These are phyloP conservation scores for Pantherophis vulpinus DNA, from an alignment of 2,797 vertebrate genomes.

Conservation along the genomic window DNA sequence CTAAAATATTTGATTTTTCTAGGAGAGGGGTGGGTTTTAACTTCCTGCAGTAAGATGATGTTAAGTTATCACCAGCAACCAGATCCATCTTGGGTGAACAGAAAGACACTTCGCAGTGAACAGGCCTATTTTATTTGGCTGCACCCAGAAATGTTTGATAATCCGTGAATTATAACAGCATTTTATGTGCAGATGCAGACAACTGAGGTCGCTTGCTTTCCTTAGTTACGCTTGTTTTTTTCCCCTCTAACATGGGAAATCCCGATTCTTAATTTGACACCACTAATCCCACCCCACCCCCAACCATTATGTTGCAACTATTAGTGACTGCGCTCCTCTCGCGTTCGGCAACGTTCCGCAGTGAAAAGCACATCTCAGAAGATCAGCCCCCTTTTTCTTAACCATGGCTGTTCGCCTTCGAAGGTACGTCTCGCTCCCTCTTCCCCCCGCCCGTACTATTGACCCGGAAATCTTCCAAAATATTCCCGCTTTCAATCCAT, in stretches of 20 bases:
- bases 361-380: not conserved
- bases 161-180: not conserved
- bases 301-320: not conserved
- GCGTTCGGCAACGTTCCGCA: not conserved
- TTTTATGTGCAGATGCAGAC: not conserved
- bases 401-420: not conserved
- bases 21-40: no score
- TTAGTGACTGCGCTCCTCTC: not conserved
- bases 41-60: not conserved
- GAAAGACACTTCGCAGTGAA: not conserved
- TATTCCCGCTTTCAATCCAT: not conserved
- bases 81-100: not conserved
- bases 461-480: not conserved
- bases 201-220: not conserved
- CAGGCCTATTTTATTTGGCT: not conserved
- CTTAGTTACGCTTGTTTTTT: not conserved
- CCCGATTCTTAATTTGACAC: not conserved
- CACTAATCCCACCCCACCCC: not conserved
- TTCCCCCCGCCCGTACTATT: not conserved
- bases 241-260: not conserved
- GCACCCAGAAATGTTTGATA: not conserved
- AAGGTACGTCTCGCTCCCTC: not conserved
- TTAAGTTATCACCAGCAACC: not conserved
- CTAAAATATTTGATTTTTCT: no score
- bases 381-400: not conserved